Evolutionary conservation across 64 coral and sea anemone species (phyloP).

Genomic region (Montipora foliosa): DNA sequence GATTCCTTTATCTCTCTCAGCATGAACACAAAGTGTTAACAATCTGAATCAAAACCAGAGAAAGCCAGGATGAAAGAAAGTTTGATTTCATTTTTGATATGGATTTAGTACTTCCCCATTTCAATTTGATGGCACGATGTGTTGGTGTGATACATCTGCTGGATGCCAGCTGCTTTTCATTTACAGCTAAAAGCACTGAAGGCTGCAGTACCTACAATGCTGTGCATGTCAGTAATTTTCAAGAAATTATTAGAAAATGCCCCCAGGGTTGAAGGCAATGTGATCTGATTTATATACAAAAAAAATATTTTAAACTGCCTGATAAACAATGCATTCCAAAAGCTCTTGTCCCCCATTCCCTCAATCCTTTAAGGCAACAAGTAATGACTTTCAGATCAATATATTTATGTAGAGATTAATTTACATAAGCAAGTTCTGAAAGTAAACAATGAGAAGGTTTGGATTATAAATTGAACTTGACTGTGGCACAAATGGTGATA

Average conservation of each 20-base stretch:
- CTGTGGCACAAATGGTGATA: neutral
- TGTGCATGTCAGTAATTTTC: slow-evolving; percentile 33
- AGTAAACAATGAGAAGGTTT: slow-evolving; percentile 12
- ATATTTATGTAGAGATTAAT: neutral
- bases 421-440: slow-evolving; percentile 9
- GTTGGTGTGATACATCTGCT: neutral
- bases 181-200: neutral
- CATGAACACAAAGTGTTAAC: neutral
- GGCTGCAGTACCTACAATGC: slow-evolving; percentile 21
- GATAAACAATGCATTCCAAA: too few relatives aligned
- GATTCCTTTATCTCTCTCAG: too few relatives aligned
- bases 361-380: neutral
- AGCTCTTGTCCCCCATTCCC: too few relatives aligned
- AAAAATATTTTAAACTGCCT: neutral
- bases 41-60: neutral
- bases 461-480: neutral
- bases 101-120: neutral
- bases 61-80: neutral
- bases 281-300: neutral
- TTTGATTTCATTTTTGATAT: neutral
- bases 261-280: neutral
- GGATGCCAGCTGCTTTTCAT: slow-evolving; percentile 2
- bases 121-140: neutral
- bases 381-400: neutral
- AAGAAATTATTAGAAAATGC: slow-evolving; percentile 10